A percentile compares a stretch with the other conserved stretches of the same genome.
phyloP scores from a whole-genome alignment of 2,797 vertebrate species.

The Sebastes steindachneri region DNA sequence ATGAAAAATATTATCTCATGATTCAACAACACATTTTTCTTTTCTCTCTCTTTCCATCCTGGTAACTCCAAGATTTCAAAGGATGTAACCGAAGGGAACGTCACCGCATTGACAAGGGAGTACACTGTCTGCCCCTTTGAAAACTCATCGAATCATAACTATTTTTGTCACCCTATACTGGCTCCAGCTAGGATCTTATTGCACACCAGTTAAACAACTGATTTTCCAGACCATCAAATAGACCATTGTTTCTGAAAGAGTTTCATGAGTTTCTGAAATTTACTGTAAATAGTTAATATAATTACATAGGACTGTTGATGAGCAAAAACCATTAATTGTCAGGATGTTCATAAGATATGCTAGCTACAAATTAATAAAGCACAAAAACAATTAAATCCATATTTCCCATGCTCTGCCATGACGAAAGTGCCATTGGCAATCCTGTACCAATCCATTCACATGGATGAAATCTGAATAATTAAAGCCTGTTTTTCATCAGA shows the following conservation, averaged over 20 bases:
- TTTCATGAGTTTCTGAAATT: neutral
- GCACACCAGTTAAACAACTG: constrained; percentile 5
- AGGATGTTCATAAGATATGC: neutral
- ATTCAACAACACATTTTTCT: neutral
- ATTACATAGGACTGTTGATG: neutral
- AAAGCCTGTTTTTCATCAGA: neutral
- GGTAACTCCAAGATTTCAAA: constrained; percentile 38
- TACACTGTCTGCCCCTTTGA: constrained; percentile 42
- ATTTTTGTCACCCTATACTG: constrained; percentile 25
- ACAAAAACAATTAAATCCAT: neutral
- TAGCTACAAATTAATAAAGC: neutral
- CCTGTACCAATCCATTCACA: neutral
- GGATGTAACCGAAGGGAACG: constrained; percentile 33
- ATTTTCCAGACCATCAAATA: constrained; percentile 23
- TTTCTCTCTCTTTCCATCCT: neutral
- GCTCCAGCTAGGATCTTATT: constrained; percentile 22
- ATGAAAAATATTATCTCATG: constrained; percentile 14
- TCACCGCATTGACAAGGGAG: constrained; percentile 20
- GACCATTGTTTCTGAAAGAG: neutral
- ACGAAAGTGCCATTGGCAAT: neutral
- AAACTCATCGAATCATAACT: constrained; percentile 43
- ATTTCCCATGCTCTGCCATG: neutral
- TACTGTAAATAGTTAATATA: neutral
- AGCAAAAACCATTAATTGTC: neutral
- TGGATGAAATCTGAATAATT: neutral